Base-by-base conservation (phyloP, 2,888 invertebrate genomes). In the Girardia tigrina region DNA sequence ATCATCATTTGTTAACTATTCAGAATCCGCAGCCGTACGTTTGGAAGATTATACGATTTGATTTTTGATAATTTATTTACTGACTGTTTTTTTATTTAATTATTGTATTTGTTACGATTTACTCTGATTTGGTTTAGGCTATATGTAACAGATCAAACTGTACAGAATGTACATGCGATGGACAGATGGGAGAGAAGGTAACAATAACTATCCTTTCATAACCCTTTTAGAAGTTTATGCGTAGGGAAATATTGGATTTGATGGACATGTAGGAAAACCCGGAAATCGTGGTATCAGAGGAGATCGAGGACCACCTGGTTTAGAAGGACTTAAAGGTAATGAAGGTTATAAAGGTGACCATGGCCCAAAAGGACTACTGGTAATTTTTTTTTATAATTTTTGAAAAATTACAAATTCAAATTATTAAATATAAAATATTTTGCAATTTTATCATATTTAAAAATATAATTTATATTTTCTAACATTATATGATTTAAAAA, bases 61-160 rank as follows among this genome's bases (percentile, higher is more conserved):
- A 36, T 16, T n/a, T n/a, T 36, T 36, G 36, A 36, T 12, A 36
- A 36, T 36, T 36, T 36, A 36, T 12, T 36, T 8, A 36, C 16
- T 36, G 16, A 12, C 16, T 12, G 8, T 36, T 12, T 36, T 36
- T 12, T 36, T 36, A 36, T 36, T 36, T 36, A 12, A 36, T 12
- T 36, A 36, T 36, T 36, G 8, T 36, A 16, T 12, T 16, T 36
- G 8, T 36, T 16, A 16, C 8, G 36, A 36, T 36, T 36, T 8
- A 36, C 8, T 36, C 16, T 36, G 36, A 36, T 56, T 56, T 23
- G n/a, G 4, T 56, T 56, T n/a, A 56, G 56, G 56, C 56, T 56
- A 56, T 56, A 12, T 56, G 56, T 56, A 56, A 56, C 56, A n/a
- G 56, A 56, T 56, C 56, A 56, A 56, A 56, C 23, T 56, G 56